Conservation (phyloP, 1,140 invertebrate species). For the Cydia pomonella region DNA sequence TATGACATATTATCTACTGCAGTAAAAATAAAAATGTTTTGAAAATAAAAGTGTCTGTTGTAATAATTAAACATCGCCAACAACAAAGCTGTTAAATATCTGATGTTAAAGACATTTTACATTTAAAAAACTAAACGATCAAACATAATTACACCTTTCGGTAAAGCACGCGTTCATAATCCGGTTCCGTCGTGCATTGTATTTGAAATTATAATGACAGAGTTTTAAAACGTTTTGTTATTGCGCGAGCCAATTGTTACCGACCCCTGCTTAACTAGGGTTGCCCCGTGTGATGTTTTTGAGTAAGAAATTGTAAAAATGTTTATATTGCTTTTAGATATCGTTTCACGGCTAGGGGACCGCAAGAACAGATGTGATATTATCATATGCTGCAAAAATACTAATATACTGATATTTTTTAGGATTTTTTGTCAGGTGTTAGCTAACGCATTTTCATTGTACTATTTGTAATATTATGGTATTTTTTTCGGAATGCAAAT, state of each 20-base stretch:
- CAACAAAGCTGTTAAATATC: background rate
- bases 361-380: no score
- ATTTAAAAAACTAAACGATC: conserved; percentile 3
- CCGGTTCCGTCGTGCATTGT: conserved; percentile 14
- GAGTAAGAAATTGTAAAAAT: background rate
- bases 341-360: background rate
- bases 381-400: no score
- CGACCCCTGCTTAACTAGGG: conserved; percentile 22
- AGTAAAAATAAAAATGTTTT: background rate
- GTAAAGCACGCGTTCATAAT: conserved; percentile 4
- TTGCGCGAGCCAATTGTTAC: conserved; percentile 19
- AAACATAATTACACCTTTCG: conserved; percentile 32
- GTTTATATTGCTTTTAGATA: background rate
- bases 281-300: background rate
- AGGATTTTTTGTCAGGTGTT: no score
- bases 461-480: no score
- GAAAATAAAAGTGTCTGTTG: background rate
- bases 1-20: no score
- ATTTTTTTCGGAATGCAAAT: no score
- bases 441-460: no score
- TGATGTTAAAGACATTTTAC: background rate
- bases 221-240: conserved; percentile 30
- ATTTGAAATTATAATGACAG: conserved; percentile 29
- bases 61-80: conserved; percentile 23
- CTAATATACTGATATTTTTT: no score